A percentile compares a stretch with the other conserved stretches of the same genome.
Conservation (phyloP, 1,140 invertebrate species). For the Zaprionus davidi region DNA sequence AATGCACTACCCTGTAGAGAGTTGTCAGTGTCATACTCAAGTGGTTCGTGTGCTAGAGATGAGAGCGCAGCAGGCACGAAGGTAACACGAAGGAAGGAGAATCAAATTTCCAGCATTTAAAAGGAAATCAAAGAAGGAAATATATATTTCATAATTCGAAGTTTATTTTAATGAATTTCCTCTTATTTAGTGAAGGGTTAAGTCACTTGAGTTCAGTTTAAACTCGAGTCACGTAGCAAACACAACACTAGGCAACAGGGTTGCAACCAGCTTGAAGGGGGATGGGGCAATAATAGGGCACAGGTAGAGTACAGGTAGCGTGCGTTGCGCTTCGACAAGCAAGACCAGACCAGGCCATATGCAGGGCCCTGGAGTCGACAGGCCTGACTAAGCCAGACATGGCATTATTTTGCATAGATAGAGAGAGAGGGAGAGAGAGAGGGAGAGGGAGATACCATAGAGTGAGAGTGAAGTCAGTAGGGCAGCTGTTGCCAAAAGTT, state of each 20-base stretch:
- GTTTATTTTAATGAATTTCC: no score
- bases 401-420: constrained; percentile 60
- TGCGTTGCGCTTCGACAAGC: constrained; percentile 48
- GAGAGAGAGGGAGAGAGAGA: background rate
- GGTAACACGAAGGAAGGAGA: background rate
- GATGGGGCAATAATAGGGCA: background rate
- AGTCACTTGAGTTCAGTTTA: background rate
- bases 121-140: background rate
- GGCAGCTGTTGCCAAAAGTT: constrained; percentile 61
- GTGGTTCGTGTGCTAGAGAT: background rate
- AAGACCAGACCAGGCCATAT: constrained; percentile 7
- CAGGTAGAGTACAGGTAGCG: constrained; percentile 33
- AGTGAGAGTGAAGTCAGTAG: background rate
- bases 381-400: constrained; percentile 22
- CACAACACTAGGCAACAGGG: background rate
- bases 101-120: background rate
- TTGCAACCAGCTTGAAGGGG: background rate
- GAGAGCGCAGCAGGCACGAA: background rate
- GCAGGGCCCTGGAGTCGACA: constrained; percentile 35
- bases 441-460: no score
- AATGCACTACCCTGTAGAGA: constrained; percentile 28
- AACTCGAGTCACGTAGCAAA: background rate
- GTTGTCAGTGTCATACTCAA: no score
- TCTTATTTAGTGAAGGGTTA: background rate
- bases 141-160: no score